Evolutionary conservation across 2,888 invertebrate genomes (phyloP).

Genomic region (Euplexia lucipara): DNA sequence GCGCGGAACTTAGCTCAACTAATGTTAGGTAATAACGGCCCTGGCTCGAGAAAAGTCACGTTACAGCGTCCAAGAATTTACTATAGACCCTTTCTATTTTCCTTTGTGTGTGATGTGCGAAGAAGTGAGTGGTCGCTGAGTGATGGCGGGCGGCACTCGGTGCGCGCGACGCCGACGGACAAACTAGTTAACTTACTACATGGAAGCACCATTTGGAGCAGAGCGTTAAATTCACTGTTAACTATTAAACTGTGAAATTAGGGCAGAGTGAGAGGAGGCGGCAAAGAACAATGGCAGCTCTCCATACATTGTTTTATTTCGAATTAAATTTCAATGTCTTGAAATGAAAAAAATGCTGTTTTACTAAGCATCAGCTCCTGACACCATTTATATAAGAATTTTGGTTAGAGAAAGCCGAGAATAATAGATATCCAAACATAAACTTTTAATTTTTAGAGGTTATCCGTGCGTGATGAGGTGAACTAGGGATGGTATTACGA

Average conservation of each 20-base stretch:
- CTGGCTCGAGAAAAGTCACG: neutral
- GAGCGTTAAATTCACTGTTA: neutral
- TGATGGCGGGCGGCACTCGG: neutral
- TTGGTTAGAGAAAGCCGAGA: too few relatives aligned
- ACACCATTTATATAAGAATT: too few relatives aligned
- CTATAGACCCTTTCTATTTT: neutral
- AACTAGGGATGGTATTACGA: too few relatives aligned
- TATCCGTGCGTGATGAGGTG: too few relatives aligned
- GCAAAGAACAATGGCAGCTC: too few relatives aligned
- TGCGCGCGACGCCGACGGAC: neutral
- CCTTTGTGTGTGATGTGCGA: neutral
- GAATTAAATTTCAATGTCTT: too few relatives aligned
- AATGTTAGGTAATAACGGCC: too few relatives aligned
- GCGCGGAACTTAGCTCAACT: neutral
- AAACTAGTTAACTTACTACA: constrained; percentile 5
- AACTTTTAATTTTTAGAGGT: too few relatives aligned
- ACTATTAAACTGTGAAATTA: neutral
- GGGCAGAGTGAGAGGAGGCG: neutral
- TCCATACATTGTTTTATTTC: too few relatives aligned
- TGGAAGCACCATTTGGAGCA: constrained; percentile 10
- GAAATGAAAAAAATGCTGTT: too few relatives aligned
- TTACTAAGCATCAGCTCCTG: too few relatives aligned
- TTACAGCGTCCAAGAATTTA: neutral
- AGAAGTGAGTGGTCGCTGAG: neutral
- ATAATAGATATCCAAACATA: too few relatives aligned